Evolutionary conservation across 2,113 vertebrate species (phyloP).

Genomic region (Damaliscus lunatus): DNA sequence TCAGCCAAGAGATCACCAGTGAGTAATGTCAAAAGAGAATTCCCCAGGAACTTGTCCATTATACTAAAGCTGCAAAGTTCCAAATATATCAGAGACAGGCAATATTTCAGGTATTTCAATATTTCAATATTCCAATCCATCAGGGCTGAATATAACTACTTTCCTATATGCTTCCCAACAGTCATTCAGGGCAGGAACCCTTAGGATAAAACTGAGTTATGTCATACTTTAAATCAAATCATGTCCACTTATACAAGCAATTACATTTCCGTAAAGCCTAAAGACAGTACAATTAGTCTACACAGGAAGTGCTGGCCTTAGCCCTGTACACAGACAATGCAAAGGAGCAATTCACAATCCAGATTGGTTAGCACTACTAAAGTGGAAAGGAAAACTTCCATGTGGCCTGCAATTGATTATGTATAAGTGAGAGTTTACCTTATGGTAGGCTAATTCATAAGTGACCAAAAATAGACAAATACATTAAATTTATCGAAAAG

Average conservation of each 20-base stretch:
- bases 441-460: background rate
- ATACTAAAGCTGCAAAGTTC: background rate
- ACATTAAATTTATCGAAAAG: background rate
- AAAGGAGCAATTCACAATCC: background rate
- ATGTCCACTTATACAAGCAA: background rate
- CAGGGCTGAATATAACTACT: background rate
- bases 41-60: background rate
- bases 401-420: background rate
- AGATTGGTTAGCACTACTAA: background rate
- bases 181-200: background rate
- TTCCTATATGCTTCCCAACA: background rate
- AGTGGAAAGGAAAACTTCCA: background rate
- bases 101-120: background rate
- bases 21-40: background rate
- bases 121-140: background rate
- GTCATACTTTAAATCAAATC: background rate
- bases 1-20: background rate
- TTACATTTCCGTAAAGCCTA: background rate
- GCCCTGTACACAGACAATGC: background rate
- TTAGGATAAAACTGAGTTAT: background rate
- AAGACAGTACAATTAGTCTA: background rate
- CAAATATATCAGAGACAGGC: background rate
- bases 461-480: background rate
- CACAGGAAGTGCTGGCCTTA: background rate
- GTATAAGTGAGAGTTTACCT: background rate